These are phyloP conservation scores for Alouatta palliata DNA, from an alignment of 2,113 vertebrate species.

Conservation along the genomic window DNA sequence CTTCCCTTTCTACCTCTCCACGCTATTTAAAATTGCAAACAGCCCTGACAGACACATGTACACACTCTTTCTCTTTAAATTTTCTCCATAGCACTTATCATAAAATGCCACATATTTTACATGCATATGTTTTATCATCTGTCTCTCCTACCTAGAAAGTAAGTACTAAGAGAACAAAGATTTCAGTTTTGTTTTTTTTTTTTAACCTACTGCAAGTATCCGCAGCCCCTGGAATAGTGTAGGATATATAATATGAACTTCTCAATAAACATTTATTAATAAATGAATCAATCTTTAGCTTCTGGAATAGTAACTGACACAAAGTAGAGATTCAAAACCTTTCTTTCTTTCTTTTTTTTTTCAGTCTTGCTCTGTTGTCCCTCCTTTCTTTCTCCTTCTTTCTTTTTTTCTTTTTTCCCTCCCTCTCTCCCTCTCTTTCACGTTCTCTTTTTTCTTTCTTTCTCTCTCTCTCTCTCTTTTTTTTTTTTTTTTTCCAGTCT, in stretches of 20 bases:
- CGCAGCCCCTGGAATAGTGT: neutral
- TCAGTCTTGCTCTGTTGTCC: too few relatives aligned
- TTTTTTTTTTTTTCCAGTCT: too few relatives aligned
- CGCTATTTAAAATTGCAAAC: neutral
- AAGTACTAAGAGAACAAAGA: neutral
- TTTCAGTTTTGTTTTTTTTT: neutral
- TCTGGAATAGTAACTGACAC: conserved; percentile 37
- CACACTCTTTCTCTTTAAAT: neutral
- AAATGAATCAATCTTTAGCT: conserved; percentile 23
- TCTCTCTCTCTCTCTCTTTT: too few relatives aligned
- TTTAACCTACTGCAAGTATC: neutral
- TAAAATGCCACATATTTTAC: neutral
- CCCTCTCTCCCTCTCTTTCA: too few relatives aligned
- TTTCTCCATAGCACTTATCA: neutral
- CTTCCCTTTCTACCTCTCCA: neutral
- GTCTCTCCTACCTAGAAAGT: neutral
- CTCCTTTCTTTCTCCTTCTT: too few relatives aligned
- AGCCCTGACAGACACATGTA: neutral
- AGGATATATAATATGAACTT: neutral
- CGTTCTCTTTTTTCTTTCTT: too few relatives aligned
- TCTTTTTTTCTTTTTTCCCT: too few relatives aligned
- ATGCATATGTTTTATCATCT: neutral
- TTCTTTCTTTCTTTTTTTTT: too few relatives aligned
- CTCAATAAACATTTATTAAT: conserved; percentile 40
- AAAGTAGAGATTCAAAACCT: neutral